A percentile compares a stretch with the other conserved stretches of the same genome.
phyloP scores from a whole-genome alignment of 2,797 vertebrate genomes.

The Cephalopachus bancanus region DNA sequence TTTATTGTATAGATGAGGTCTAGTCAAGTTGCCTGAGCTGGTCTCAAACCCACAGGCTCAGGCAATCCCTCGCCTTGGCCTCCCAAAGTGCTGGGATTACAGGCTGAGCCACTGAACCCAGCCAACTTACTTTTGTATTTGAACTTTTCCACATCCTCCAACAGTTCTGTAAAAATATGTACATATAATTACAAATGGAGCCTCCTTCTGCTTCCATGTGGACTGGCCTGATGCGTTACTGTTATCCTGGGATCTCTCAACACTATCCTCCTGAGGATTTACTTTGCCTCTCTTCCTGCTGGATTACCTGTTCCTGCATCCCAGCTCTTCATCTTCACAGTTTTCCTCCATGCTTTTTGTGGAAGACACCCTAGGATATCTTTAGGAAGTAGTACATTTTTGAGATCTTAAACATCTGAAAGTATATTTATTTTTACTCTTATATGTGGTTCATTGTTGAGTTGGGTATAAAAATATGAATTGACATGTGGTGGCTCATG shows the following conservation, averaged over 20 bases:
- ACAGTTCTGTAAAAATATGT: neutral
- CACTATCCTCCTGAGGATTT: neutral
- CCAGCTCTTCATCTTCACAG: no score
- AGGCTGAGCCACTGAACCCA: neutral
- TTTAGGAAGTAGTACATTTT: neutral
- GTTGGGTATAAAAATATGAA: neutral
- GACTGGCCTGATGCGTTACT: neutral
- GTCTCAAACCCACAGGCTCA: neutral
- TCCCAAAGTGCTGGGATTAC: neutral
- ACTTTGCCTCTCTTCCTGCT: neutral
- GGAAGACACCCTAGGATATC: neutral
- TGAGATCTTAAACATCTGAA: constrained; percentile 3
- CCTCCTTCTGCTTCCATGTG: neutral
- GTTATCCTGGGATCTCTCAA: neutral
- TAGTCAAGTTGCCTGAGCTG: neutral
- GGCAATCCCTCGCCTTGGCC: neutral
- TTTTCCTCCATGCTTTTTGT: neutral
- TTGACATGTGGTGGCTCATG: no score
- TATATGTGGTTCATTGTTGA: neutral
- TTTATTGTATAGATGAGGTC: neutral
- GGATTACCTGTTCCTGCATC: neutral
- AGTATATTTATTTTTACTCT: neutral
- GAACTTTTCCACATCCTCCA: neutral
- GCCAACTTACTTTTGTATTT: neutral
- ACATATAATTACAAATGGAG: neutral